Evolutionary conservation across 2,888 invertebrate genomes (phyloP).

Genomic region (Xestia ashworthii): DNA sequence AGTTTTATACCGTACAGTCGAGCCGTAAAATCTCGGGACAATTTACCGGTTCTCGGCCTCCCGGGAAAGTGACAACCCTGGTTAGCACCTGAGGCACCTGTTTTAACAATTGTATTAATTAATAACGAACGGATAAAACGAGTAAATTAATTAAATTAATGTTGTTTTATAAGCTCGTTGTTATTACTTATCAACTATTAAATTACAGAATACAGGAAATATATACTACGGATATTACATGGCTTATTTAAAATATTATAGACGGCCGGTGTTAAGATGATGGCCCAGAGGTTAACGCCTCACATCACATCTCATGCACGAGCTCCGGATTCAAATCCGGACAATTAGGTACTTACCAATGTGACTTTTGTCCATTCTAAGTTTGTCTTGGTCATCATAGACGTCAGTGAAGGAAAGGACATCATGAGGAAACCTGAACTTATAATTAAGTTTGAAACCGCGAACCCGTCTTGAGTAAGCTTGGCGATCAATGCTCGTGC

Average conservation of each 20-base stretch:
- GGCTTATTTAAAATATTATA: background rate
- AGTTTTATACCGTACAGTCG: slow-evolving; percentile 32
- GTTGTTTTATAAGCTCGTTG: slow-evolving; percentile 22
- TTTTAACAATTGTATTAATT: slow-evolving; percentile 18
- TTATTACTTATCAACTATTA: slow-evolving; percentile 8
- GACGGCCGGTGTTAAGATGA: no score
- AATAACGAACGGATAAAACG: slow-evolving; percentile 38
- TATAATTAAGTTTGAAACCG: no score
- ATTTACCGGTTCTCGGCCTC: slow-evolving; percentile 15
- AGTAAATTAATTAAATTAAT: slow-evolving; percentile 36
- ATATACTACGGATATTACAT: background rate
- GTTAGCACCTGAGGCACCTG: slow-evolving; percentile 40
- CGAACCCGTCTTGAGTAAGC: no score
- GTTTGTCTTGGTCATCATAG: no score
- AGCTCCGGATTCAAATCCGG: no score
- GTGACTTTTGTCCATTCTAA: no score
- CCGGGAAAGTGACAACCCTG: slow-evolving; percentile 42
- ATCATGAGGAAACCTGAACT: no score
- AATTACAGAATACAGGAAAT: background rate
- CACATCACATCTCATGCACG: no score
- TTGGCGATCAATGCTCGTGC: no score
- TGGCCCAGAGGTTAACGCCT: no score
- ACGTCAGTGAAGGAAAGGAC: no score
- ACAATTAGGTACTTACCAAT: no score
- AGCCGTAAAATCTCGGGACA: slow-evolving; percentile 36